These are phyloP conservation scores for Trichonephila inaurata DNA, from an alignment of 1,140 invertebrate genomes.

Conservation along the genomic window DNA sequence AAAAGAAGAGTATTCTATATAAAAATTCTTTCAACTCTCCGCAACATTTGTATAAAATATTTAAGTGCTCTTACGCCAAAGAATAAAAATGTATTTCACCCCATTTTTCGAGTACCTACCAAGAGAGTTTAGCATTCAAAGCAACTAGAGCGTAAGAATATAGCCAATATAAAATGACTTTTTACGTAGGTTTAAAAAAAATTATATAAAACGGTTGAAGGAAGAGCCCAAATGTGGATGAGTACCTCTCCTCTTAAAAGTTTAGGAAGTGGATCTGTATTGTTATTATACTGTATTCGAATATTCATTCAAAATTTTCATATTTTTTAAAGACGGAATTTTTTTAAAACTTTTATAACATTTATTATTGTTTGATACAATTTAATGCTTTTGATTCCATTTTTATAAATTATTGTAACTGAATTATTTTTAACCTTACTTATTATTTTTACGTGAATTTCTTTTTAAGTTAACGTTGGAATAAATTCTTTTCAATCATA, in stretches of 20 bases:
- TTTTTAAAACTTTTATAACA: no score
- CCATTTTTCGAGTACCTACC: background rate
- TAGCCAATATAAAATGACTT: slow-evolving; percentile 40
- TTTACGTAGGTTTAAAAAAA: background rate
- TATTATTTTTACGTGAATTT: no score
- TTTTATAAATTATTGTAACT: no score
- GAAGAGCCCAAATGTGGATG: background rate
- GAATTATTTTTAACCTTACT: no score
- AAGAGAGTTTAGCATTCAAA: background rate
- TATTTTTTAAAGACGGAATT: background rate
- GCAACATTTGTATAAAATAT: background rate
- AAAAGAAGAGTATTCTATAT: background rate
- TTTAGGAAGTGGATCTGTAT: background rate
- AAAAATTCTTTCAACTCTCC: background rate
- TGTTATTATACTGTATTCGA: background rate
- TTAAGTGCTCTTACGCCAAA: background rate
- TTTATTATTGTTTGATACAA: no score
- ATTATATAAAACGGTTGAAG: background rate
- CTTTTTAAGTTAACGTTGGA: no score
- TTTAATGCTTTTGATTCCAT: no score
- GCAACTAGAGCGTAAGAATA: slow-evolving; percentile 29
- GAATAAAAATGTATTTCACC: slow-evolving; percentile 1
- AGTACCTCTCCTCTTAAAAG: background rate
- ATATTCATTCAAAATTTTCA: background rate
- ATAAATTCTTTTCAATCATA: no score